A percentile compares a stretch with the other conserved stretches of the same genome.
phyloP scores from a whole-genome alignment of 2,888 invertebrate genomes.

The Stomorhina lunata region DNA sequence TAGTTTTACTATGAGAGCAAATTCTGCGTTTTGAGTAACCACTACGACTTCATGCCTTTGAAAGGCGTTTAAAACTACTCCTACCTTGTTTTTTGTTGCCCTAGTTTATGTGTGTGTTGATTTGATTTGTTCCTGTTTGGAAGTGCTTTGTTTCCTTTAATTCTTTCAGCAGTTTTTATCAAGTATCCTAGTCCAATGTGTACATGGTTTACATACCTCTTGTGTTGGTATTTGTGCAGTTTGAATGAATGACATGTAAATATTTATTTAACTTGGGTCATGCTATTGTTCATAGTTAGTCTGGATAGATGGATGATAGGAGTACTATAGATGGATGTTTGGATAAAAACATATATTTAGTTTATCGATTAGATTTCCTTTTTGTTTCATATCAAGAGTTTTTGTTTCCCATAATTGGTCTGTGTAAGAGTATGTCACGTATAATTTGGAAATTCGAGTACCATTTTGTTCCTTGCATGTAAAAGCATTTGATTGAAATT shows the following conservation, averaged over 20 bases:
- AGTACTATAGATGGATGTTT: neutral
- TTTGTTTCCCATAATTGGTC: conserved; percentile 12
- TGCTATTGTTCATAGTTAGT: conserved; percentile 54
- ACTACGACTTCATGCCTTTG: conserved; percentile 33
- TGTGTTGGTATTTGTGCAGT: neutral
- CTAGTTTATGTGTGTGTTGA: neutral
- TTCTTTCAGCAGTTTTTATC: conserved; percentile 22
- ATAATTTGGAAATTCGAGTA: conserved; percentile 55
- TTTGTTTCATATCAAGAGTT: conserved; percentile 21
- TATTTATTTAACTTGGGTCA: conserved; percentile 60
- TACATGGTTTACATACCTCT: conserved; percentile 35
- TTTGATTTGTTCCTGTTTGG: conserved; percentile 34
- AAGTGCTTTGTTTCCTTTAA: conserved; percentile 17
- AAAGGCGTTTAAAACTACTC: conserved; percentile 59
- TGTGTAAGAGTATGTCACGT: conserved; percentile 18
- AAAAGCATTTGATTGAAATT: conserved; percentile 13
- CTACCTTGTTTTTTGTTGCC: conserved; percentile 32
- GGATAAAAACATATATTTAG: conserved; percentile 5
- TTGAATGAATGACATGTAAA: conserved; percentile 52
- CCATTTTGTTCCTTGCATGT: conserved; percentile 32
- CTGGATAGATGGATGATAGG: neutral
- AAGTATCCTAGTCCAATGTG: conserved; percentile 47
- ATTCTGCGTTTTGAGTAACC: neutral
- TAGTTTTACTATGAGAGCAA: conserved; percentile 12
- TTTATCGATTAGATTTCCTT: conserved; percentile 49